phyloP scores from a whole-genome alignment of 1,140 invertebrate genomes.

The Polypedilum pembai region DNA sequence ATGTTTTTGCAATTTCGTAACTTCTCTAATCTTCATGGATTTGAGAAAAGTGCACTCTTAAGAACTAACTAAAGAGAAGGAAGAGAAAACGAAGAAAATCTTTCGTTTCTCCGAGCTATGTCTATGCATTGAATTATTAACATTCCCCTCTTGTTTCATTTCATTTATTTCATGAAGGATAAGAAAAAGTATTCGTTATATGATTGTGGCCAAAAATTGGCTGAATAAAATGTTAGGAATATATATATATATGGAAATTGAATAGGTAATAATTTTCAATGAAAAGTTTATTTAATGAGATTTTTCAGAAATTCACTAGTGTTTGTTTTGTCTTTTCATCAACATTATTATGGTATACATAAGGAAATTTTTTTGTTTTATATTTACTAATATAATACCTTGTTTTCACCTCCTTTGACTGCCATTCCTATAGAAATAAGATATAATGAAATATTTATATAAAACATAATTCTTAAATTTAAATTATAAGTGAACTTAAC shows the following conservation, averaged over 20 bases:
- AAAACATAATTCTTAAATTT: too few species aligned
- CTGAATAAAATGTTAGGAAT: conserved; percentile 4
- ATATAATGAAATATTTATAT: too few species aligned
- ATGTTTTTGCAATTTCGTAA: background rate
- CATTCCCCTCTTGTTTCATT: conserved; percentile 27
- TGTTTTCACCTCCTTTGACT: conserved; percentile 93
- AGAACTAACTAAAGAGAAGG: background rate
- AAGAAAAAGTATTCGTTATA: conserved; percentile 19
- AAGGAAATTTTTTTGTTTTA: background rate
- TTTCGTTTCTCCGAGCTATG: background rate
- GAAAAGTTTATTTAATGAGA: background rate
- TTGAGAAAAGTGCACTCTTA: conserved; percentile 11
- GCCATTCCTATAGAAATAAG: conserved; percentile 63
- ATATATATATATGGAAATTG: conserved; percentile 2
- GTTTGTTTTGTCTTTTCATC: background rate
- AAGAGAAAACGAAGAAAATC: background rate
- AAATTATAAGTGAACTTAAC: too few species aligned
- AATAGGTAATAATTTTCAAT: conserved; percentile 28
- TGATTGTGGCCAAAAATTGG: conserved; percentile 22
- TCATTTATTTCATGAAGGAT: conserved; percentile 9
- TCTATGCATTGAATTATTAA: conserved; percentile 21
- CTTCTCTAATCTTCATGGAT: conserved; percentile 17
- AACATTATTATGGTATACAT: background rate
- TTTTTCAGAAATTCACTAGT: background rate
- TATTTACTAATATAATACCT: conserved; percentile 53